These are phyloP conservation scores for Axis porcinus DNA, from an alignment of 2,113 vertebrate genomes.

Conservation along the genomic window DNA sequence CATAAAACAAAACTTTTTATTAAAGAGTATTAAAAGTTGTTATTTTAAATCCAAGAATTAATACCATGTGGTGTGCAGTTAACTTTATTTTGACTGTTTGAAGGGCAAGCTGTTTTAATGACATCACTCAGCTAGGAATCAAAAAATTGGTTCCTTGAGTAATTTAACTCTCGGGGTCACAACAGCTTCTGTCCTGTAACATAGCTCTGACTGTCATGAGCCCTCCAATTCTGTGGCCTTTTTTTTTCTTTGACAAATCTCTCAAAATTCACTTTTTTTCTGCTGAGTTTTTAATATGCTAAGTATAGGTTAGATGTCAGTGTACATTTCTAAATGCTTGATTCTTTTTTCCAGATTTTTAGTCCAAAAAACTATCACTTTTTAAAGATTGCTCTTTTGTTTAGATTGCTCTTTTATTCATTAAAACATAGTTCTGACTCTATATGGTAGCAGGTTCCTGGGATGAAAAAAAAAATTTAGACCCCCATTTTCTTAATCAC, in stretches of 20 bases:
- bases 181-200: neutral
- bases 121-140: neutral
- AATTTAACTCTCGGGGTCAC: neutral
- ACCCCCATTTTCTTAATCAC: neutral
- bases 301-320: neutral
- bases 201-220: neutral
- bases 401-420: neutral
- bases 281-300: neutral
- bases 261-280: neutral
- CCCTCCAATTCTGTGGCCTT: neutral
- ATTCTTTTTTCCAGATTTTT: neutral
- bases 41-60: slow-evolving; percentile 9
- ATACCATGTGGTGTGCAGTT: neutral
- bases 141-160: neutral
- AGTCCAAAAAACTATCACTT: neutral
- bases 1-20: slow-evolving; percentile 9
- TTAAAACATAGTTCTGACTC: slow-evolving; percentile 20
- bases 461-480: neutral
- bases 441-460: neutral
- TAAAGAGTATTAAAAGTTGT: neutral
- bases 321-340: neutral
- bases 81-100: slow-evolving; percentile 19
- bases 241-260: neutral
- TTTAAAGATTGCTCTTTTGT: neutral
- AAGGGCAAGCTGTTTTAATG: slow-evolving; percentile 18